A percentile compares a stretch with the other conserved stretches of the same genome.
Conservation (phyloP, 2,113 vertebrate genomes). For the Zapus hudsonius region DNA sequence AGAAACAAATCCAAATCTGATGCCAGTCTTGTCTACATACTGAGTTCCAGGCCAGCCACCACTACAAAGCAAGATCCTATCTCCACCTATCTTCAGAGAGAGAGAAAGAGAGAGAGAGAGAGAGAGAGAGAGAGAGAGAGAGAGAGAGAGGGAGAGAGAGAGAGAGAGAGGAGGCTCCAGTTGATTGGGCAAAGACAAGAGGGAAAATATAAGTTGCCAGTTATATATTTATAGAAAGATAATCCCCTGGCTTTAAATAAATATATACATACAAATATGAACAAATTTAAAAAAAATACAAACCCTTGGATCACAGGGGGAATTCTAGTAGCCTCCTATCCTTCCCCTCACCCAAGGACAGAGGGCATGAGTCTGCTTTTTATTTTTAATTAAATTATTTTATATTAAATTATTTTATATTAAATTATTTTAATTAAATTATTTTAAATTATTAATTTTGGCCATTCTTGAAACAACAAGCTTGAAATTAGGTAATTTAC, state of each 20-base stretch:
- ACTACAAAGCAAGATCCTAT: not conserved
- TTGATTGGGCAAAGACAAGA: constrained; percentile 69
- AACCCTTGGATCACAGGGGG: constrained; percentile 76
- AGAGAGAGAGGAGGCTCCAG: not conserved
- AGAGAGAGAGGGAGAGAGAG: too few relatives aligned
- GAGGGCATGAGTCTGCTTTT: too few relatives aligned
- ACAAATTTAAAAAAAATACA: constrained; percentile 81
- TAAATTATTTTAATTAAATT: too few relatives aligned
- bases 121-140: not conserved
- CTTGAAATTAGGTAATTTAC: constrained; percentile 51
- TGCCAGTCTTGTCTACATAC: not conserved
- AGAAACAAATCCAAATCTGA: not conserved
- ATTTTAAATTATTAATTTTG: constrained; percentile 73
- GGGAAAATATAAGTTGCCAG: constrained; percentile 66
- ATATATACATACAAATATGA: constrained; percentile 79
- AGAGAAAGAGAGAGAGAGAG: not conserved
- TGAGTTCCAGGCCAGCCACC: not conserved
- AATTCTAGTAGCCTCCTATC: constrained; percentile 40
- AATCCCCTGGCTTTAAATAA: too few relatives aligned
- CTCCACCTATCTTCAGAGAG: not conserved
- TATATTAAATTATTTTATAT: too few relatives aligned
- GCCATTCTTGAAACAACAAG: constrained; percentile 74
- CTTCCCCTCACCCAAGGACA: too few relatives aligned
- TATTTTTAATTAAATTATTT: too few relatives aligned
- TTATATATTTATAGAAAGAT: too few relatives aligned